phyloP scores from a whole-genome alignment of 1,140 invertebrate genomes.

The Microplitis mediator region DNA sequence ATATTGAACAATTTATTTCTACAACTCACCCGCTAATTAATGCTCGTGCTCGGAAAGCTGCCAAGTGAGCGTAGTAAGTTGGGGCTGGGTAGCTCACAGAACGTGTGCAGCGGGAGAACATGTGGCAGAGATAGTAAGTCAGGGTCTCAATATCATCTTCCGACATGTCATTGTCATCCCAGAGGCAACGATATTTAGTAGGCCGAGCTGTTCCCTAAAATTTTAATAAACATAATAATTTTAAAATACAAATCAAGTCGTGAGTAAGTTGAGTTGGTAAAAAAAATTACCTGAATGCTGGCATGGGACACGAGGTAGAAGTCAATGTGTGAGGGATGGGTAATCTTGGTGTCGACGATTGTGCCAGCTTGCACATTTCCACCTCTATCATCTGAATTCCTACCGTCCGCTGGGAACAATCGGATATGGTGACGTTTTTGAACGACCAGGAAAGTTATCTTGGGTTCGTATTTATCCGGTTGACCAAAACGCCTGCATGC shows the following conservation, averaged over 20 bases:
- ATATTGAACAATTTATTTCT: too few species aligned
- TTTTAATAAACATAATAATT: neutral
- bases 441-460: conserved; percentile 84
- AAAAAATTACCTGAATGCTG: conserved; percentile 67
- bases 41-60: conserved; percentile 77
- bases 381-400: conserved; percentile 63
- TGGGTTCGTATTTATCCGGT: conserved; percentile 64
- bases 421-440: conserved; percentile 90
- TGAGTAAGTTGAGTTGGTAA: neutral
- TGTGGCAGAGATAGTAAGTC: conserved; percentile 86
- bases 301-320: conserved; percentile 82
- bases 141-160: conserved; percentile 82
- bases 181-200: conserved; percentile 85
- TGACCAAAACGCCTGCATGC: conserved; percentile 67
- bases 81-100: conserved; percentile 92
- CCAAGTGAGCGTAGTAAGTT: conserved; percentile 93
- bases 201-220: conserved; percentile 86
- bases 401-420: conserved; percentile 65
- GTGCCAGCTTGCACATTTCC: conserved; percentile 83
- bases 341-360: conserved; percentile 81
- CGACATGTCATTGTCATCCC: conserved; percentile 77
- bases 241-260: conserved; percentile 1
- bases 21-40: conserved; percentile 64
- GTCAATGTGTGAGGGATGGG: conserved; percentile 81
- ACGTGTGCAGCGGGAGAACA: conserved; percentile 85